Evolutionary conservation across 1,140 invertebrate genomes (phyloP), one percentile per base, ranked within the genome.

Genomic region (Trigoniulus corallinus): DNA sequence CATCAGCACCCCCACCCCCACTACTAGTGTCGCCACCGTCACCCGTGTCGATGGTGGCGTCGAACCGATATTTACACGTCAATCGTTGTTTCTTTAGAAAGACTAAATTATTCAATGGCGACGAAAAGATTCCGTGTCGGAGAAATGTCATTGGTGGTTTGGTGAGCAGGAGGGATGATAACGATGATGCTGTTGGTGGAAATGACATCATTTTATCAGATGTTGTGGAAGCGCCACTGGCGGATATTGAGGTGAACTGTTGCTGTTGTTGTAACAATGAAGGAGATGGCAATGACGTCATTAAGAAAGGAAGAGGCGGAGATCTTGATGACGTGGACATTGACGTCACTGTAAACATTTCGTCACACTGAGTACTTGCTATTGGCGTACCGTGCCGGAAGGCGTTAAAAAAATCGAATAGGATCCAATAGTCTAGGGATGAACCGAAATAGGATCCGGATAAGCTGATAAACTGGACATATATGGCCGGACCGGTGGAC

Each of bases 381-480:
- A 88, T 78, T 0, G 82, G 78, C 49, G 83, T 81, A 0, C 86
- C 86, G 52, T 82, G 83, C 26, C 79, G 76, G 0, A 82, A 88
- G 52, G 86, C 85, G 62, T 89, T 89, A 66, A 88, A 89, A 67
- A 89, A 91, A 59, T 91, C 85, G 57, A 88, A 91, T 63, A 88
- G 84, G 0, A 84, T 84, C 85, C 85, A 88, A 62, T 88, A 89
- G 61, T 89, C 88, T 0, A 91, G 66, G 0, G 85, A 88, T 20
- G 78, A 80, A 74, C 62, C 39, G 27, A 56, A 51, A 25, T 56
- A 61, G 7, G 55, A 54, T 56, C 71, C 69, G 72, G 67, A 84
- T 84, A 34, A 50, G 41, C 55, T 57, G 25, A 27, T 47, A 26
- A 63, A 63, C 37, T 56, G 57, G 12, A 91, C 84, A 59, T 85